Evolutionary conservation across 2,113 vertebrate genomes (phyloP), one percentile per base, ranked within the genome.

Genomic region (Rhegmatorhina hoffmannsi): DNA sequence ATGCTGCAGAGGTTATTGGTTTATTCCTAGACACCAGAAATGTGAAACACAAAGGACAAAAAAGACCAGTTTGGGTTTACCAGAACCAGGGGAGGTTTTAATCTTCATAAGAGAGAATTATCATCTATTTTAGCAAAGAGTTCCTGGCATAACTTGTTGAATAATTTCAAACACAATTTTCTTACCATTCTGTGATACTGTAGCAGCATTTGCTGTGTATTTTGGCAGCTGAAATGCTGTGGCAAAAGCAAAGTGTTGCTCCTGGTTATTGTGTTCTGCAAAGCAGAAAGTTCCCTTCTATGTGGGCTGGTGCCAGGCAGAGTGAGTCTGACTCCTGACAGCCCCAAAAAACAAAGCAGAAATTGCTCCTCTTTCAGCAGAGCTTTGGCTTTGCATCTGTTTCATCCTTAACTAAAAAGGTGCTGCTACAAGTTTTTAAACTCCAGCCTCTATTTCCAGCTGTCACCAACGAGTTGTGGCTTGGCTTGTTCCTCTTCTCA

Each of bases 381-480:
- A 24, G n/a, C 8, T 47, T 69, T 64, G 55, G 67, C 49, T 67
- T 50, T 87, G 29, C 14, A 6, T 24, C 56, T 74, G 28, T 36
- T n/a, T 36, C 33, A 6, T 50, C n/a, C 62, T 40, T 8, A 1
- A 9, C 14, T 31, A 11, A 17, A 7, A 0, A 26, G 44, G 11
- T 31, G 10, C 16, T 19, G 58, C 15, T 10, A 3, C 0, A 3
- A 5, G 44, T 3, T 44, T 38, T 59, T 49, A 4, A 50, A 13
- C 3, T 56, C 1, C 40, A 29, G 12, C 18, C 60, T 64, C 28
- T 7, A 0, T 17, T 82, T 60, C 52, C 53, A 59, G 70, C 76
- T 79, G 47, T 68, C 1, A 0, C 16, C 0, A 2, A 6, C 1
- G 7, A 34, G 23, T 58, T 83, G 59, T 5, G 11, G 58, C 36